Evolutionary conservation across 2,797 vertebrate genomes (phyloP).

Genomic region (Microctenopoma lineatum): DNA sequence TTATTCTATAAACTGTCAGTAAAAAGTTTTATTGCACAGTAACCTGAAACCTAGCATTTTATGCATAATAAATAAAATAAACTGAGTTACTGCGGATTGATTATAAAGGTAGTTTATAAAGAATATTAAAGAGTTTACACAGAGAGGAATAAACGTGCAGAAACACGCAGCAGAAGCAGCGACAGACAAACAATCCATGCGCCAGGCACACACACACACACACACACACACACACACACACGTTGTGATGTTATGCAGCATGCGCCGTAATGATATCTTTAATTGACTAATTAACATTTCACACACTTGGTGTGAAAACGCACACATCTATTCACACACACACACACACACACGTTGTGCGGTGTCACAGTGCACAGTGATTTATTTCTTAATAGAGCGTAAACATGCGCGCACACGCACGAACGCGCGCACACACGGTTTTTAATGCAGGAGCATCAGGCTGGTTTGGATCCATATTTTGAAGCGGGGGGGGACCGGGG

Average conservation of each 20-base stretch:
- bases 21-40: too few species aligned
- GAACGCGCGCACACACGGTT: constrained; percentile 5
- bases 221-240: constrained; percentile 28
- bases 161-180: constrained; percentile 1
- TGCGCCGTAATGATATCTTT: constrained; percentile 58
- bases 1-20: too few species aligned
- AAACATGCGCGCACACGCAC: neutral
- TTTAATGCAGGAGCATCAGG: constrained; percentile 51
- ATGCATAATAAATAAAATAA: neutral
- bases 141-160: too few species aligned
- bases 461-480: constrained; percentile 36
- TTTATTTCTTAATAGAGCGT: constrained; percentile 21
- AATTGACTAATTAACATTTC: constrained; percentile 76
- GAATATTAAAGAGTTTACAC: too few species aligned
- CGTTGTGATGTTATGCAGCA: constrained; percentile 44
- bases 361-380: constrained; percentile 30
- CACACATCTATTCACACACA: constrained; percentile 31
- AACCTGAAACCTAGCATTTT: too few species aligned
- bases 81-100: too few species aligned
- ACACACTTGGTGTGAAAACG: constrained; percentile 66
- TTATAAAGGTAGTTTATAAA: too few species aligned
- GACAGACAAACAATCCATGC: constrained; percentile 7
- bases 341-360: constrained; percentile 5
- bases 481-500: neutral
- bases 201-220: constrained; percentile 7